Conservation (phyloP, 2,888 invertebrate species). For the Teleiodes luculella region DNA sequence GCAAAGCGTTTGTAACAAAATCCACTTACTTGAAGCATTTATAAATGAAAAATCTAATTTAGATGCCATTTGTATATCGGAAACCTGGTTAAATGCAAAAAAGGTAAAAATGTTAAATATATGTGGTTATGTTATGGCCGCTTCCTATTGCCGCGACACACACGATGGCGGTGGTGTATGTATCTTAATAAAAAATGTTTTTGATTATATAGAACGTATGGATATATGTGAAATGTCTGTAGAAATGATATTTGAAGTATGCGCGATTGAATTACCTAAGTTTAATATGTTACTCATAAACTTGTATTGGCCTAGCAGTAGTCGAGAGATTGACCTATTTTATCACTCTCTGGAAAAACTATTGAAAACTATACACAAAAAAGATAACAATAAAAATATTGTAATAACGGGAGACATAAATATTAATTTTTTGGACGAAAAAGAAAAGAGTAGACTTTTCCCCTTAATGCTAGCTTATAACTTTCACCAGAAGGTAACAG, state of each 20-base stretch:
- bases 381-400: neutral
- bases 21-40: constrained; percentile 8
- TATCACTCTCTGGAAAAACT: neutral
- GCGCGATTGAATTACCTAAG: neutral
- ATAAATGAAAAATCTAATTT: neutral
- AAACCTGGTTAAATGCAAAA: neutral
- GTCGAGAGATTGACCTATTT: neutral
- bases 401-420: neutral
- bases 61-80: neutral
- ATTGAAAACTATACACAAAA: neutral
- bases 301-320: too few species aligned
- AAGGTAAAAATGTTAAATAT: neutral
- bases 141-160: too few species aligned
- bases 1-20: constrained; percentile 21
- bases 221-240: neutral
- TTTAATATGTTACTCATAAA: neutral
- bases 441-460: neutral
- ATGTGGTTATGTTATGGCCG: neutral
- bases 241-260: neutral
- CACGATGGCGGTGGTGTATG: neutral
- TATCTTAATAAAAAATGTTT: neutral
- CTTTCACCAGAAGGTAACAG: neutral
- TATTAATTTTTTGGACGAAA: neutral
- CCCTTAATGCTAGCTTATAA: neutral
- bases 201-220: neutral